These are phyloP conservation scores for Morinoia aosen DNA, from an alignment of 2,888 invertebrate species.

Conservation along the genomic window DNA sequence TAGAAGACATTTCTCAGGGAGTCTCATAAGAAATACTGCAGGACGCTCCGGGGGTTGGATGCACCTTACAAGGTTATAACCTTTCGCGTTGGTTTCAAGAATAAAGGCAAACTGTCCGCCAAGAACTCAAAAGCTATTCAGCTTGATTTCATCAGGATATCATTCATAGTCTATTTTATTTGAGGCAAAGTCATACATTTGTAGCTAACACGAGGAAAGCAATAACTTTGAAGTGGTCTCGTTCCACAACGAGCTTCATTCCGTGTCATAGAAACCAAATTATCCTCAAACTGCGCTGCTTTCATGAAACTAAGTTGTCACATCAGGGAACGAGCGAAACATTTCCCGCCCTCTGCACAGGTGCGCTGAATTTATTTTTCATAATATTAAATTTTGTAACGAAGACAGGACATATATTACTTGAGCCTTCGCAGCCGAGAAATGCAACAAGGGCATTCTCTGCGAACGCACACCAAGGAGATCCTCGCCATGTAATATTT, in stretches of 20 bases:
- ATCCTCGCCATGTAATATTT: background rate
- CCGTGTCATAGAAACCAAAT: background rate
- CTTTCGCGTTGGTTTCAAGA: background rate
- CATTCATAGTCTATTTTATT: background rate
- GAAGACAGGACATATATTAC: background rate
- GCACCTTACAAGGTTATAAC: background rate
- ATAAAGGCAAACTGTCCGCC: background rate
- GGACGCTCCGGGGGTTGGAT: background rate
- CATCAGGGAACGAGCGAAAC: background rate
- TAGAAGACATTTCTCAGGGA: background rate
- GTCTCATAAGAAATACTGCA: background rate
- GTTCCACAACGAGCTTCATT: background rate
- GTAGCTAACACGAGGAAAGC: background rate
- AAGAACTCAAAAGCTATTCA: background rate
- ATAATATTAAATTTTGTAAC: background rate
- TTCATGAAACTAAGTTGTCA: background rate
- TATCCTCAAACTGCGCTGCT: background rate
- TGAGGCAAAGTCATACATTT: background rate
- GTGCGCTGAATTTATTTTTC: background rate
- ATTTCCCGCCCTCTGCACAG: background rate
- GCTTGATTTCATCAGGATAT: background rate
- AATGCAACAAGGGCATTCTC: background rate
- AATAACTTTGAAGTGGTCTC: background rate
- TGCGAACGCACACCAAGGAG: background rate
- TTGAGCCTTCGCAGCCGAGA: background rate